Percentiles rank a stretch among this genome's conserved stretches.
Evolutionary conservation across 2,113 vertebrate genomes (phyloP).

Genomic region (Oncorhynchus masou): DNA sequence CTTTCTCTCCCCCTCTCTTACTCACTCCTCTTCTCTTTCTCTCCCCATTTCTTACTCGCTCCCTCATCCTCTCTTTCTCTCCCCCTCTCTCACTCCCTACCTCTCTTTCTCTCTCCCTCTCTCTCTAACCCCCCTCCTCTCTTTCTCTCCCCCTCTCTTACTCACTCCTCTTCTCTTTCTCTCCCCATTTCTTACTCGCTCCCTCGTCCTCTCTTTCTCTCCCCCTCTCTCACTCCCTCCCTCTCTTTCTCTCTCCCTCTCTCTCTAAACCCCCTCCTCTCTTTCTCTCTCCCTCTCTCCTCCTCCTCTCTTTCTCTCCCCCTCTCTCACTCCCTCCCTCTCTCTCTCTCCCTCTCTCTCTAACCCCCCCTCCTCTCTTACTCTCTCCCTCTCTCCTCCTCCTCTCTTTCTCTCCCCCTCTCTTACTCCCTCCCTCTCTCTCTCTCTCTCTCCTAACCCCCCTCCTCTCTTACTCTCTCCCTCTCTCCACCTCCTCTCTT

Average conservation of each 20-base stretch:
- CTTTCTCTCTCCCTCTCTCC: no score
- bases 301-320: not conserved
- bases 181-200: fast-evolving
- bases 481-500: no score
- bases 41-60: not conserved
- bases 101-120: no score
- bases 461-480: no score
- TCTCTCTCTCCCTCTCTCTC: no score
- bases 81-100: not conserved
- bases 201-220: not conserved
- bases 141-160: no score
- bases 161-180: not conserved
- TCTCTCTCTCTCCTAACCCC: not conserved
- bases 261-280: no score
- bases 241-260: not conserved
- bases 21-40: not conserved
- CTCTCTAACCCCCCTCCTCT: no score
- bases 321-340: no score
- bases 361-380: not conserved
- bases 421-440: not conserved
- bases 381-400: not conserved
- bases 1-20: not conserved
- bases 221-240: not conserved
- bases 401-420: not conserved
- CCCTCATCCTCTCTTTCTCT: not conserved